Evolutionary conservation across 1,140 invertebrate species (phyloP).

Genomic region (Teleopsis dalmanni): DNA sequence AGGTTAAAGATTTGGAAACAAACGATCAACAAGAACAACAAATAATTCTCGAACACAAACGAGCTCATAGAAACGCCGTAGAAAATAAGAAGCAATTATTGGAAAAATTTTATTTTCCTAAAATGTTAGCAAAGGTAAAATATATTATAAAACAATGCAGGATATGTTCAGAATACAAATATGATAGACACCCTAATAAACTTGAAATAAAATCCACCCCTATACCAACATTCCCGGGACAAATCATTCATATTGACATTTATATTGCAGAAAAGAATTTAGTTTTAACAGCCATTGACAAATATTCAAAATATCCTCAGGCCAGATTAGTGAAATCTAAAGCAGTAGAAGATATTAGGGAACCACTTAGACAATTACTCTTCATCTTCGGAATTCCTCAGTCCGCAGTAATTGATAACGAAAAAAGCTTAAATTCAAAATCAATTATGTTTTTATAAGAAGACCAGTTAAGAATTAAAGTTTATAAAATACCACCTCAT

Average conservation of each 20-base stretch:
- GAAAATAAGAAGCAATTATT: conserved; percentile 12
- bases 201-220: conserved; percentile 6
- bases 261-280: conserved; percentile 6
- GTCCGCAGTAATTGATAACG: conserved; percentile 12
- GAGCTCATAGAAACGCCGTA: conserved; percentile 6
- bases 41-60: conserved; percentile 7
- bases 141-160: conserved; percentile 7
- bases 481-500: conserved; percentile 4
- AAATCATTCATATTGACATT: conserved; percentile 11
- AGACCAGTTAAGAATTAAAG: too few relatives aligned
- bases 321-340: background rate
- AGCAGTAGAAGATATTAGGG: conserved; percentile 9
- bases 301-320: conserved; percentile 10
- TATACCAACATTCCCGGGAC: conserved; percentile 9
- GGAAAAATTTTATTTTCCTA: conserved; percentile 12
- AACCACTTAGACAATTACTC: conserved; percentile 7
- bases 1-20: conserved; percentile 5
- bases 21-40: conserved; percentile 6
- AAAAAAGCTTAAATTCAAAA: conserved; percentile 7
- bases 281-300: conserved; percentile 10
- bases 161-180: conserved; percentile 10
- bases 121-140: conserved; percentile 11
- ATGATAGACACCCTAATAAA: conserved; percentile 6
- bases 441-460: conserved; percentile 5
- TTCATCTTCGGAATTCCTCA: conserved; percentile 10